phyloP scores from a whole-genome alignment of 2,888 invertebrate species.

The Bugulina stolonifera region DNA sequence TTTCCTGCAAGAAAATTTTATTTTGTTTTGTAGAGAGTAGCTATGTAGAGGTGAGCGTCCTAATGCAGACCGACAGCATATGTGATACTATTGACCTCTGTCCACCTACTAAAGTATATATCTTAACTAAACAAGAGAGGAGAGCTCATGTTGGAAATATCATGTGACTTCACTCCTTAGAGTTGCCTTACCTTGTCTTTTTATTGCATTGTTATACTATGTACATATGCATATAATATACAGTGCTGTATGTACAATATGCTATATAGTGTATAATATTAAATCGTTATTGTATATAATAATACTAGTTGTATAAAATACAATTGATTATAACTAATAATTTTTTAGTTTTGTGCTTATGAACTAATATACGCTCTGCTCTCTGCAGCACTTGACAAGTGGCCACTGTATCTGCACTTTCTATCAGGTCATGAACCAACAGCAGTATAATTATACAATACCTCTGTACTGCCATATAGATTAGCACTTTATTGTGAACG shows the following conservation, averaged over 20 bases:
- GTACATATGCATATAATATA: background rate
- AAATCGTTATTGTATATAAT: background rate
- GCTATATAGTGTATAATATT: background rate
- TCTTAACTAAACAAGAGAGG: background rate
- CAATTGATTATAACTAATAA: no score
- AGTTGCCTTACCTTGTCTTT: background rate
- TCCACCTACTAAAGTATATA: background rate
- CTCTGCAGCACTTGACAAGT: no score
- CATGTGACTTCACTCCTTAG: background rate
- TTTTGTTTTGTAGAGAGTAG: constrained; percentile 16
- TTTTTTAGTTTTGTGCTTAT: no score
- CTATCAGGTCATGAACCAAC: no score
- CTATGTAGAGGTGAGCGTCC: background rate
- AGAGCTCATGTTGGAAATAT: constrained; percentile 4
- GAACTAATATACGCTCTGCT: no score
- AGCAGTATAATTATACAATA: no score
- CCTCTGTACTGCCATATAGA: no score
- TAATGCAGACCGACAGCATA: background rate
- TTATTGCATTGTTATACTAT: background rate
- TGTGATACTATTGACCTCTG: background rate
- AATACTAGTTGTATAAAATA: background rate
- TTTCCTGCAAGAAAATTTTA: no score
- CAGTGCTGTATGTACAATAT: no score
- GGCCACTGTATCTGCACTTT: no score
- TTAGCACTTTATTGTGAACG: no score